Evolutionary conservation across 1,140 invertebrate genomes (phyloP), one percentile per base, ranked within the genome.

Genomic region (Trigoniulus corallinus): DNA sequence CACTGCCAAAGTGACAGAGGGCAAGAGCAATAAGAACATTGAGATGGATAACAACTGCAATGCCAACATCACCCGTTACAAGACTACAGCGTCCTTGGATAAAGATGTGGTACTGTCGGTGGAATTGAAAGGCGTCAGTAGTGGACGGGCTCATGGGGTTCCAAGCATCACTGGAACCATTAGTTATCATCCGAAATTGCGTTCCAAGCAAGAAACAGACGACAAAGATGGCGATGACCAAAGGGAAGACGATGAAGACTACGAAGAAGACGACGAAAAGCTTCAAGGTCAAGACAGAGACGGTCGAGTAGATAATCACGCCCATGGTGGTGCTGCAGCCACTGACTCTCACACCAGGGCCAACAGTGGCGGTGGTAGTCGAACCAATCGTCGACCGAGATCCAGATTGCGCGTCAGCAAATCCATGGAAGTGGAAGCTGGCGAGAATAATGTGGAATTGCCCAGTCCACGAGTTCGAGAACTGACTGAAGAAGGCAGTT

Each of bases 11-110:
- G 37, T 39, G 12, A 18, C 12, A 39, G 37, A 55, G 18, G 12
- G 22, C 24, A 13, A 24, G 20, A 15, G 22, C 13, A 25, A 46
- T 50, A n/a, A n/a, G n/a, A n/a, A n/a, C n/a, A n/a, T n/a, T n/a
- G n/a, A n/a, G n/a, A n/a, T n/a, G 27, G 65, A 66, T 55, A 82
- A 82, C 63, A 82, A 83, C 63, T 81, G 79, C 60, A 83, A 82
- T 67, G 78, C 79, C 12, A 81, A 79, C 44, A 54, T 60, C 40
- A 58, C 59, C 47, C 52, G 47, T 43, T 52, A 54, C 50, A 56
- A 53, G n/a, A n/a, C n/a, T n/a, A n/a, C n/a, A n/a, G n/a, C n/a
- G n/a, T n/a, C n/a, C n/a, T n/a, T n/a, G 34, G 60, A 62, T 56
- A 59, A n/a, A n/a, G n/a, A n/a, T n/a, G 59, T 54, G 58, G 61